Conservation (phyloP, 2,113 vertebrate genomes). For the Antennarius striatus region DNA sequence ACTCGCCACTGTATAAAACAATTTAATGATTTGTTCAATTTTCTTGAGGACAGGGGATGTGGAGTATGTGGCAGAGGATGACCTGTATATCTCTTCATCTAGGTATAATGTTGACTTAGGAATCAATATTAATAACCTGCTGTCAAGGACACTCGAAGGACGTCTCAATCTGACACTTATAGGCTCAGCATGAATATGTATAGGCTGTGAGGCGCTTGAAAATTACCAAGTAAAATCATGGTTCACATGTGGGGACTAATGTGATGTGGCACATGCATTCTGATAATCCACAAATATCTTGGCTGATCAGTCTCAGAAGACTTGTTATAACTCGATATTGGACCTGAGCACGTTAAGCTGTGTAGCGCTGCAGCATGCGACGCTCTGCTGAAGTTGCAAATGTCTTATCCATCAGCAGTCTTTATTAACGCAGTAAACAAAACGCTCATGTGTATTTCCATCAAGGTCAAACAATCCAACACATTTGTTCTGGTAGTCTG, state of each 20-base stretch:
- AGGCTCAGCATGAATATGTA: conserved; percentile 74
- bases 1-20: not conserved
- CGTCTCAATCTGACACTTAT: conserved; percentile 71
- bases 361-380: conserved; percentile 1
- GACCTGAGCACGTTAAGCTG: conserved; percentile 35
- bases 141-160: conserved; percentile 74
- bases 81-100: conserved; percentile 58
- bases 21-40: conserved; percentile 39
- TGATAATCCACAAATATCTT: conserved; percentile 55
- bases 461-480: too few species aligned
- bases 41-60: conserved; percentile 22
- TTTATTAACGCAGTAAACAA: conserved; percentile 22
- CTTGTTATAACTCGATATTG: conserved; percentile 57
- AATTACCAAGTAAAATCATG: conserved; percentile 77
- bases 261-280: conserved; percentile 66
- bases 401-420: not conserved
- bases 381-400: conserved; percentile 2
- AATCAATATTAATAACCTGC: conserved; percentile 72
- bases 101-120: conserved; percentile 57
- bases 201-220: conserved; percentile 43
- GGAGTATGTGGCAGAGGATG: conserved; percentile 35
- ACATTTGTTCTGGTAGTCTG: too few species aligned
- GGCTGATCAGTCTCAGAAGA: conserved; percentile 64
- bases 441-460: too few species aligned
- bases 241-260: conserved; percentile 65